Base-by-base conservation (phyloP, 1,140 invertebrate genomes). In the Tribolium castaneum region DNA sequence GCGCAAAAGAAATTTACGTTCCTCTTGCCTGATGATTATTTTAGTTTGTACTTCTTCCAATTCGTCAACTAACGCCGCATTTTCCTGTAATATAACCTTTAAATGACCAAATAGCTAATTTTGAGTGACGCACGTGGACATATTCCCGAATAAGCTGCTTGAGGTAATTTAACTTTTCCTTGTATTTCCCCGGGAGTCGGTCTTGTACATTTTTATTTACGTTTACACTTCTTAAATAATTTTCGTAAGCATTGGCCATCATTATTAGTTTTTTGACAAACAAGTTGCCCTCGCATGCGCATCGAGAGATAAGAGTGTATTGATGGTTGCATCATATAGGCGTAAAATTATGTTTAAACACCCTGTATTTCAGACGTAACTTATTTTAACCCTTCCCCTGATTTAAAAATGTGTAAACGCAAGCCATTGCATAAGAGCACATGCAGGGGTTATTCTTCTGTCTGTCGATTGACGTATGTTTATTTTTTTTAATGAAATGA, bases 51-150 rank as follows among this genome's bases (percentile, higher is more conserved):
- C 90, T 85, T 91, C 89, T 6, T 93, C 90, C 45, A 95, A 92
- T 90, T 95, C 93, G 90, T 95, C 94, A 86, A 94, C 95, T 6
- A 95, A 82, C 12, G 93, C 92, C 78, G 93, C 93, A 91, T 95
- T 95, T 88, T 94, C 92, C 94, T 95, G 13, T 87, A 78, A 80
- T 39, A 80, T 39, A 6, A 70, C 66, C 12, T 77, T 73, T 72
- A 70, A 62, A 19, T 66, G 70, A 73, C n/a, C 16, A 4, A 14
- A 75, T 16, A 52, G 39, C 5, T 3, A 71, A 59, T 45, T 74
- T 80, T 81, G n/a, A 0, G 7, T 9, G 7, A 45, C 39, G 7
- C 82, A 86, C 85, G 76, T 85, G 83, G 6, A 86, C 84, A 78
- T 83, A 85, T 81, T 86, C 86, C 52, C 81, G 72, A 70, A 86